A percentile compares a stretch with the other conserved stretches of the same genome.
Conservation (phyloP, 2,797 vertebrate genomes). For the Garrulus glandarius region DNA sequence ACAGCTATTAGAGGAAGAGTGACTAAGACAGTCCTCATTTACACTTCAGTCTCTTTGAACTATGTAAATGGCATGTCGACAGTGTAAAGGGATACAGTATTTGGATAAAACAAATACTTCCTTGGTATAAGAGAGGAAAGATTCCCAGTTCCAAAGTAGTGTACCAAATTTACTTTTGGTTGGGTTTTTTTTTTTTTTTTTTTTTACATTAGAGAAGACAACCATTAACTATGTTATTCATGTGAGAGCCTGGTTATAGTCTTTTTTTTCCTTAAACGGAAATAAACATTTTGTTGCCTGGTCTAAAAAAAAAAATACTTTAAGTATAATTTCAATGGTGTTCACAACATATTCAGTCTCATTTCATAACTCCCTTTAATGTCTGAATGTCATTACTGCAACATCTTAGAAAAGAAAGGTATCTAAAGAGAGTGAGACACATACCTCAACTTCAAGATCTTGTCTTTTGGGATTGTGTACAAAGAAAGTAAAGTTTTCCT, state of each 20-base stretch:
- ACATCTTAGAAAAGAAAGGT: not conserved
- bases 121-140: not conserved
- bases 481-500: slow-evolving; percentile 92
- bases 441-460: slow-evolving; percentile 91
- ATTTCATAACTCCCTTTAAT: not conserved
- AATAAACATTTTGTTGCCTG: not conserved
- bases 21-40: not conserved
- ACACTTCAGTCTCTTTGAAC: not conserved
- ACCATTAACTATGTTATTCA: not conserved
- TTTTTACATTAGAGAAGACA: not conserved
- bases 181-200: not conserved
- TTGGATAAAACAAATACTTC: not conserved
- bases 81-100: not conserved
- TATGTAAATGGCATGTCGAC: not conserved
- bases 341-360: not conserved
- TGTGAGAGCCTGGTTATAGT: not conserved
- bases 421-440: not conserved
- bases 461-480: slow-evolving; percentile 91
- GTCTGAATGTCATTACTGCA: not conserved
- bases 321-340: not conserved
- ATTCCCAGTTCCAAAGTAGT: not conserved
- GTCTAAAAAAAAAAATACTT: not conserved
- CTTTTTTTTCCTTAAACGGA: not conserved
- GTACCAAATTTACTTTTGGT: not conserved
- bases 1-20: not conserved